Evolutionary conservation across 2,797 vertebrate species (phyloP).

Genomic region (Lepilemur septentrionalis): DNA sequence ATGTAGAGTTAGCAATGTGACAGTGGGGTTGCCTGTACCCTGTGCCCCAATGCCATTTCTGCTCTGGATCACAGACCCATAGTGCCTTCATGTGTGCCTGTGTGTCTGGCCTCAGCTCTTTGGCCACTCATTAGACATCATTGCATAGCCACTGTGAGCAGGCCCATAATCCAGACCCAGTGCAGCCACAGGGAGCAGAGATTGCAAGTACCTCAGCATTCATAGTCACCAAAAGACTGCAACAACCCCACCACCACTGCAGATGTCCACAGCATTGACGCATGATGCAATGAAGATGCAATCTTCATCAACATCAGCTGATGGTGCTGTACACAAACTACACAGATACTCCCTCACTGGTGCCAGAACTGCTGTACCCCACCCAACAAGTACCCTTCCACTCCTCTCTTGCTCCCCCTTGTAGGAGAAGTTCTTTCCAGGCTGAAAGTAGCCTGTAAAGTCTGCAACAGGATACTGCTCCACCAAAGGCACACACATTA

Average conservation of each 20-base stretch:
- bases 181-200: not conserved
- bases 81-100: not conserved
- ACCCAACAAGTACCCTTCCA: not conserved
- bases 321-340: not conserved
- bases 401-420: not conserved
- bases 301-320: not conserved
- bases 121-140: not conserved
- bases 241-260: not conserved
- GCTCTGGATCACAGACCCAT: not conserved
- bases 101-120: not conserved
- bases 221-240: not conserved
- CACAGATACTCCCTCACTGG: not conserved
- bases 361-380: too few relatives aligned
- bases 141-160: not conserved
- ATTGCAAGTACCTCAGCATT: not conserved
- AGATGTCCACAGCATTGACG: not conserved
- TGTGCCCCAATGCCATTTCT: not conserved
- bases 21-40: not conserved
- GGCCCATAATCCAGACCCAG: too few relatives aligned
- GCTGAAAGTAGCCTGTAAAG: not conserved
- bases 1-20: not conserved
- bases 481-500: not conserved
- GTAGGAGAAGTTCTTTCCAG: not conserved
- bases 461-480: not conserved
- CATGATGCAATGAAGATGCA: too few relatives aligned